Percentiles rank a stretch among this genome's conserved stretches.
Evolutionary conservation across 2,888 invertebrate species (phyloP).

Genomic region (Nebria salina): DNA sequence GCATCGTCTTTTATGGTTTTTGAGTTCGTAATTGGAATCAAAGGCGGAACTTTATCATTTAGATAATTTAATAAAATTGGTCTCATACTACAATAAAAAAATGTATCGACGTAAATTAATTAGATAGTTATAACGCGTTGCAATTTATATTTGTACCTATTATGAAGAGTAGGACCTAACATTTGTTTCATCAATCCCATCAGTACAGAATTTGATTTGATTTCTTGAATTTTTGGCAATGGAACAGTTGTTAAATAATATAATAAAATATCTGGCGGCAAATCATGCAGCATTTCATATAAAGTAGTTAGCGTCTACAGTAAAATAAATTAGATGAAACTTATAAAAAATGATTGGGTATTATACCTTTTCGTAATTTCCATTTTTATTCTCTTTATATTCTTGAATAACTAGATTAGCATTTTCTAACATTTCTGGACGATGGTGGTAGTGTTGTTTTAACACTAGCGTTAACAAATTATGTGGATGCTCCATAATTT

Average conservation of each 20-base stretch:
- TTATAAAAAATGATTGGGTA: conserved; percentile 5
- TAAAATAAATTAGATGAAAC: conserved; percentile 43
- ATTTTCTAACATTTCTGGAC: conserved; percentile 56
- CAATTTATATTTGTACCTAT: conserved; percentile 18
- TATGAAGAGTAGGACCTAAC: conserved; percentile 23
- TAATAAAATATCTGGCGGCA: conserved; percentile 58
- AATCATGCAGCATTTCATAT: conserved; percentile 57
- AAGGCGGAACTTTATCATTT: conserved; percentile 30
- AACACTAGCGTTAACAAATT: conserved; percentile 57
- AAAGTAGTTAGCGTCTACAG: conserved; percentile 56
- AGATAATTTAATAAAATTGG: conserved; percentile 37
- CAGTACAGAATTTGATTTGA: conserved; percentile 24
- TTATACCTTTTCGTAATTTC: conserved; percentile 57
- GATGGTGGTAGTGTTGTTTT: conserved; percentile 57
- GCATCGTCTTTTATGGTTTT: background rate
- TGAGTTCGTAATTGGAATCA: conserved; percentile 10
- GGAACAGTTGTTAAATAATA: conserved; percentile 59
- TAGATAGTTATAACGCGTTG: too few relatives aligned
- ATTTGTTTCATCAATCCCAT: conserved; percentile 38
- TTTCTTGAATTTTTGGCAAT: conserved; percentile 54
- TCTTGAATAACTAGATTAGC: conserved; percentile 57
- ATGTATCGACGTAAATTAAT: background rate
- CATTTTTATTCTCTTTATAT: conserved; percentile 56
- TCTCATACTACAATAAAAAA: conserved; percentile 35
- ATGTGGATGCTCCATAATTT: conserved; percentile 56